Conservation (phyloP, 2,113 vertebrate genomes). For the Apus apus region DNA sequence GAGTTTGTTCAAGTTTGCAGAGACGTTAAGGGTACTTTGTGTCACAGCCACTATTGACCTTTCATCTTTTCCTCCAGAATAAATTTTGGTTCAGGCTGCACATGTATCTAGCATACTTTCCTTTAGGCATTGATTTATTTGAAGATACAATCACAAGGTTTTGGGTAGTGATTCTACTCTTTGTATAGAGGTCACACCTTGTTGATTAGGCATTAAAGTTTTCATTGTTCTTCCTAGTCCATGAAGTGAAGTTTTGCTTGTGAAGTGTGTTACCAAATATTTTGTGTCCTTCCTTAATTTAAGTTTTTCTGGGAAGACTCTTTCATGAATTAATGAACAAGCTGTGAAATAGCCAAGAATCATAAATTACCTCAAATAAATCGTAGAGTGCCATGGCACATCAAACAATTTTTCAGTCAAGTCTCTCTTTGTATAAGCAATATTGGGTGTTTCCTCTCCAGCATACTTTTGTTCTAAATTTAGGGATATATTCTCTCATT, state of each 20-base stretch:
- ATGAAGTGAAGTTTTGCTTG: neutral
- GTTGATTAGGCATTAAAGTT: neutral
- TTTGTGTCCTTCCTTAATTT: neutral
- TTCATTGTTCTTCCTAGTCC: neutral
- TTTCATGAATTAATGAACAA: conserved; percentile 17
- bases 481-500: neutral
- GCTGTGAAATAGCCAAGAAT: neutral
- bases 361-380: neutral
- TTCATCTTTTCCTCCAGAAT: neutral
- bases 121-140: neutral
- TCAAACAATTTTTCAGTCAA: conserved; percentile 1
- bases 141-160: neutral
- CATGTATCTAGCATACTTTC: accelerated
- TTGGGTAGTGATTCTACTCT: neutral
- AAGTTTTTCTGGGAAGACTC: neutral
- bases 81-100: neutral
- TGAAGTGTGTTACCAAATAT: neutral
- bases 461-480: conserved; percentile 4
- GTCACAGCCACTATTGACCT: neutral
- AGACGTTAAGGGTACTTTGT: neutral
- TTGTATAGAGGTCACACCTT: neutral
- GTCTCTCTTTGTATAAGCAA: neutral
- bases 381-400: neutral
- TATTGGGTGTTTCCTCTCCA: neutral
- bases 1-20: neutral